Evolutionary conservation across 92 coral and sea anemone genomes (phyloP).

Genomic region (Paragorgia papillata): DNA sequence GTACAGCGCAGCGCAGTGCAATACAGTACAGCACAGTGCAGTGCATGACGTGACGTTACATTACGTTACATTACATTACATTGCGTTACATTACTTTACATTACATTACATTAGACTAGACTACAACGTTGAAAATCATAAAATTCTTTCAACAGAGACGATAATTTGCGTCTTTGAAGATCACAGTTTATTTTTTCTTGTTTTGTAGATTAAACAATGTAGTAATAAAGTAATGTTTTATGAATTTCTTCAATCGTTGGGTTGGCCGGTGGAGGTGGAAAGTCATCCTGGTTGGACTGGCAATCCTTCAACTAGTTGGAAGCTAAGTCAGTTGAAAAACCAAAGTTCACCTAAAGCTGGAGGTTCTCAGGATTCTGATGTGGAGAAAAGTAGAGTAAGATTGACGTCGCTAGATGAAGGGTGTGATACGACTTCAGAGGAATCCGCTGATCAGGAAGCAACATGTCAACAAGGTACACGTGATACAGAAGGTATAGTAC

Average conservation of each 20-base stretch:
- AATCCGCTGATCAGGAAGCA: too few species aligned
- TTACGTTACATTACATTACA: too few species aligned
- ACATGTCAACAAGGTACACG: not conserved
- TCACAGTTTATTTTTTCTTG: conserved; percentile 5
- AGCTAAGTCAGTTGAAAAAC: conserved; percentile 48
- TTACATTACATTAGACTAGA: too few species aligned
- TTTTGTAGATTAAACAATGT: conserved; percentile 71
- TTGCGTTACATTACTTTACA: too few species aligned
- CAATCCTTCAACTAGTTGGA: conserved; percentile 82
- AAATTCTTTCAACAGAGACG: too few species aligned
- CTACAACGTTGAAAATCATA: too few species aligned
- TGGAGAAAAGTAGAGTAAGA: not conserved
- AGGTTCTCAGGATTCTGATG: conserved; percentile 46
- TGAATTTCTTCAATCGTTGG: conserved; percentile 91
- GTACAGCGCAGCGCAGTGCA: conserved; percentile 13
- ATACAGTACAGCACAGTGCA: not conserved
- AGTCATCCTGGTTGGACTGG: conserved; percentile 99
- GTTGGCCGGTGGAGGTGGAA: conserved; percentile 90
- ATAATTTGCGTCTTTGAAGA: too few species aligned
- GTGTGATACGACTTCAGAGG: not conserved
- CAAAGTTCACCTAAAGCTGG: conserved; percentile 66
- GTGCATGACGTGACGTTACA: too few species aligned
- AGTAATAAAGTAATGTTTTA: conserved; percentile 71
- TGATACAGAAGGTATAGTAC: too few species aligned
- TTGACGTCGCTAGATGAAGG: not conserved